A percentile compares a stretch with the other conserved stretches of the same genome.
Conservation (phyloP, 1,140 invertebrate genomes). For the Nephila pilipes region DNA sequence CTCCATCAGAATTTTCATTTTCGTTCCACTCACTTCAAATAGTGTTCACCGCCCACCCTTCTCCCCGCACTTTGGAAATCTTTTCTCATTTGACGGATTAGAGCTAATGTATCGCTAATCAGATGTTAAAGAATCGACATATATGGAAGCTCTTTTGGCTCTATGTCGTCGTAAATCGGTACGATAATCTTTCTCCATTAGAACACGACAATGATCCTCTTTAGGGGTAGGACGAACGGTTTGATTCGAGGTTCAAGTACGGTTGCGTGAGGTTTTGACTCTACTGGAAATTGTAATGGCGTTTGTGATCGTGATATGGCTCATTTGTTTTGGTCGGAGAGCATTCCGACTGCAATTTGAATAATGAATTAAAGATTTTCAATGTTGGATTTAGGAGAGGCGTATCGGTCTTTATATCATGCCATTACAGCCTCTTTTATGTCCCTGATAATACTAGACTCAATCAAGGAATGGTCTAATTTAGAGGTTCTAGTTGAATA, state of each 20-base stretch:
- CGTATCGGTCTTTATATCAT: background rate
- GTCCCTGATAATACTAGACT: background rate
- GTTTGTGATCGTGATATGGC: slow-evolving; percentile 37
- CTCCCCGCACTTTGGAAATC: background rate
- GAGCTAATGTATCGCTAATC: slow-evolving; percentile 65
- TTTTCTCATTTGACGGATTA: slow-evolving; percentile 62
- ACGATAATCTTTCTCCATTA: slow-evolving; percentile 56
- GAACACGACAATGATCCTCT: slow-evolving; percentile 23
- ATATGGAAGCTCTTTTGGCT: background rate
- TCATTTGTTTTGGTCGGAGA: slow-evolving; percentile 39
- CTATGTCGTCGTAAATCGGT: background rate
- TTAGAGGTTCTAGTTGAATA: background rate
- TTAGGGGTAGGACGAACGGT: background rate
- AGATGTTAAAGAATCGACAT: slow-evolving; percentile 34
- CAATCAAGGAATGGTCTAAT: background rate
- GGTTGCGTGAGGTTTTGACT: background rate
- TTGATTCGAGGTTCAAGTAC: background rate
- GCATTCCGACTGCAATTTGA: background rate
- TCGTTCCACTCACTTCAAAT: slow-evolving; percentile 4
- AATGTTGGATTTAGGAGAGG: background rate
- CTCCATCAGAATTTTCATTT: slow-evolving; percentile 49
- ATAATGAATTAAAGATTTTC: slow-evolving; percentile 42
- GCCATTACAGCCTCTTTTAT: slow-evolving; percentile 5
- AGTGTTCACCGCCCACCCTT: background rate
- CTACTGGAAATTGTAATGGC: background rate